Percentiles rank a stretch among this genome's conserved stretches.
These are phyloP conservation scores for Heliconius eleuchia DNA, from an alignment of 1,140 invertebrate species.

Conservation along the genomic window DNA sequence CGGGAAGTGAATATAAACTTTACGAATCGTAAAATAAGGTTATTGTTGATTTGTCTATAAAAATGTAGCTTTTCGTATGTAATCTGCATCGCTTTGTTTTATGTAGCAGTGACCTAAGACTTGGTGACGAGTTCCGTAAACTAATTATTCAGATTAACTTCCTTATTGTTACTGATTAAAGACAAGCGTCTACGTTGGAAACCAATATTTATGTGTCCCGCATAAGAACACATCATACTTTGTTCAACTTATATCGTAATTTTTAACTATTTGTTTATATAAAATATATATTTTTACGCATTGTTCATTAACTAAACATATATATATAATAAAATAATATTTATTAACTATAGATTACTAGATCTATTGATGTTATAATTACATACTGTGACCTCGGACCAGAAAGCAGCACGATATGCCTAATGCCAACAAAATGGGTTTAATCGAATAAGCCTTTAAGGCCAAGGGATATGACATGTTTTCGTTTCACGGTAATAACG, in stretches of 20 bases:
- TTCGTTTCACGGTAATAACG: conserved; percentile 21
- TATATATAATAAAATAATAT: background rate
- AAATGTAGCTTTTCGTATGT: background rate
- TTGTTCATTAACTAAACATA: background rate
- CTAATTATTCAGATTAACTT: conserved; percentile 21
- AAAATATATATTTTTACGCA: background rate
- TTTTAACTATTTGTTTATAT: background rate
- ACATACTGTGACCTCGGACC: conserved; percentile 52
- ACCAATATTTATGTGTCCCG: conserved; percentile 15
- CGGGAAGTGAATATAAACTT: background rate
- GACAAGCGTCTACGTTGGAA: conserved; percentile 4
- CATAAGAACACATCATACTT: conserved; percentile 7
- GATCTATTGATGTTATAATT: conserved; percentile 44
- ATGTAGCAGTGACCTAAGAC: conserved; percentile 8
- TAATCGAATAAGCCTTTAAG: conserved; percentile 15
- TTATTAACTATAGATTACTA: conserved; percentile 10
- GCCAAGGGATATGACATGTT: conserved; percentile 14
- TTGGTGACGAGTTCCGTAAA: conserved; percentile 21
- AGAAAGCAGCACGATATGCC: conserved; percentile 16
- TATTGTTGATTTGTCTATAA: background rate
- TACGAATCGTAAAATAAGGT: conserved; percentile 11
- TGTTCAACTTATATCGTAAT: background rate
- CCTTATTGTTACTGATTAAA: conserved; percentile 25
- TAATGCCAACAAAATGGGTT: conserved; percentile 14
- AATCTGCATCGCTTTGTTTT: background rate